A percentile compares a stretch with the other conserved stretches of the same genome.
phyloP scores from a whole-genome alignment of 2,888 invertebrate species.

The Micropterix aruncella region DNA sequence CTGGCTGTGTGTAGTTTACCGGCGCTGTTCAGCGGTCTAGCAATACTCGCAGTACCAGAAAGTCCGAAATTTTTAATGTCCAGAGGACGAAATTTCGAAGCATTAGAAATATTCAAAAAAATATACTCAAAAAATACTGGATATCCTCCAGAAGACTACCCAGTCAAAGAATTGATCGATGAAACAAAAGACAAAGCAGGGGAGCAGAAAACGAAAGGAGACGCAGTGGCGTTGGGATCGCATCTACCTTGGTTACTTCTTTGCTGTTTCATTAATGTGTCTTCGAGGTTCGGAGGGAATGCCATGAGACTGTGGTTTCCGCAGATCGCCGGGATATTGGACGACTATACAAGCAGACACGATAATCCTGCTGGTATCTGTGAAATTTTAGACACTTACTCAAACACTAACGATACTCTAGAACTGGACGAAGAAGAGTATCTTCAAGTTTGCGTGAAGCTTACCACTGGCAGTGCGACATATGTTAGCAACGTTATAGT shows the following conservation, averaged over 20 bases:
- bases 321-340: constrained; percentile 63
- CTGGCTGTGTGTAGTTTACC: constrained; percentile 45
- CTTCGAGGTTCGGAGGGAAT: too few species aligned
- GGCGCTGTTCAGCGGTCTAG: constrained; percentile 47
- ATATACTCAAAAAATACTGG: constrained; percentile 56
- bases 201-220: too few species aligned
- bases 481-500: constrained; percentile 58
- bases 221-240: constrained; percentile 46
- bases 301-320: constrained; percentile 79
- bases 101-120: constrained; percentile 43
- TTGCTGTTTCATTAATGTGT: too few species aligned
- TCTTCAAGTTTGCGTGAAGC: too few species aligned
- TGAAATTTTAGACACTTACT: constrained; percentile 15
- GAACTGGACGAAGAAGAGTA: too few species aligned
- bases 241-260: constrained; percentile 43
- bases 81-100: constrained; percentile 48
- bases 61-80: constrained; percentile 70
- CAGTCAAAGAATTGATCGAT: constrained; percentile 31
- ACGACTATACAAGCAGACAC: constrained; percentile 20
- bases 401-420: too few species aligned
- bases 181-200: constrained; percentile 29
- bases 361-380: constrained; percentile 19
- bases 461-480: too few species aligned
- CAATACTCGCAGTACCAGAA: constrained; percentile 51
- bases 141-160: constrained; percentile 42